Evolutionary conservation across 2,888 invertebrate genomes (phyloP).

Genomic region (Sminthurides aquaticus): DNA sequence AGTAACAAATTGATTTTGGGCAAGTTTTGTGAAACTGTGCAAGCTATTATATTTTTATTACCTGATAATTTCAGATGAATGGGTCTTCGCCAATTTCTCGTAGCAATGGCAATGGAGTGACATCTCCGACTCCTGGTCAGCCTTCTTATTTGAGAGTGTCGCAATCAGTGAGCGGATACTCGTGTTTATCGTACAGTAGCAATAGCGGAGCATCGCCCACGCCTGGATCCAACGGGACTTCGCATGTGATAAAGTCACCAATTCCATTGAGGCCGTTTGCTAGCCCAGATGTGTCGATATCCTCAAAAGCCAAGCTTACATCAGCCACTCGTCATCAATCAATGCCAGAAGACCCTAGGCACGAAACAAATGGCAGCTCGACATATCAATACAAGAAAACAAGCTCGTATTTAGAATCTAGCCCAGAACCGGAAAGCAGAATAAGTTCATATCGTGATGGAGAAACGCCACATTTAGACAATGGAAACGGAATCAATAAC

Average conservation of each 20-base stretch:
- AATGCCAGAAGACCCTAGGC: background rate
- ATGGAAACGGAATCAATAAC: slow-evolving; percentile 2
- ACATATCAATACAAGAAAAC: background rate
- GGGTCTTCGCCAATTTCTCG: slow-evolving; percentile 5
- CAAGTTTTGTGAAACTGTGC: background rate
- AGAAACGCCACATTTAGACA: background rate
- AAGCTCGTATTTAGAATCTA: background rate
- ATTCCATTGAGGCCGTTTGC: background rate
- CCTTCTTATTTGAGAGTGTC: slow-evolving; percentile 83
- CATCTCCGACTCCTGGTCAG: slow-evolving; percentile 20
- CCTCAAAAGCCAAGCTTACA: background rate
- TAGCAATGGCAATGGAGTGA: slow-evolving; percentile 3
- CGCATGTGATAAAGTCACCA: background rate
- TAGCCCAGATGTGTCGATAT: background rate
- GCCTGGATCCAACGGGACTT: background rate
- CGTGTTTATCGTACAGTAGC: slow-evolving; percentile 51
- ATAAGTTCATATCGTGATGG: background rate
- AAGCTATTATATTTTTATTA: background rate
- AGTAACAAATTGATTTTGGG: background rate
- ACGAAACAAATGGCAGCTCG: background rate
- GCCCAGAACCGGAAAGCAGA: background rate
- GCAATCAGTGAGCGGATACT: slow-evolving; percentile 84
- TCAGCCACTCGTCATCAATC: background rate
- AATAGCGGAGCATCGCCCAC: slow-evolving; percentile 20
- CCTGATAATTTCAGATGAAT: slow-evolving; percentile 16